Evolutionary conservation across 1,140 invertebrate genomes (phyloP).

Genomic region (Bathynomus jamesi): DNA sequence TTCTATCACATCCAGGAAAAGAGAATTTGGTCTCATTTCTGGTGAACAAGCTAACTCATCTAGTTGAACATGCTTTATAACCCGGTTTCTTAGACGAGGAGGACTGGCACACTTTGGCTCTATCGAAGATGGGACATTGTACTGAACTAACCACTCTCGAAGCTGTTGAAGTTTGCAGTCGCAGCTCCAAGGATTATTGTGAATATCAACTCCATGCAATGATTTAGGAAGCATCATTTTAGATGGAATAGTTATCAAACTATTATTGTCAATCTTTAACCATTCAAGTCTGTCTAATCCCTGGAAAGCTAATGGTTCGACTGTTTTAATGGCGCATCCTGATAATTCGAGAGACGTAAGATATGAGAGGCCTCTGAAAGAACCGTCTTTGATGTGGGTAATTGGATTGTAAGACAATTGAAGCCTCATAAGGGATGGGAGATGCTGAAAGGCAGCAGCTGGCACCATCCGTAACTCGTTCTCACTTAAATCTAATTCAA

Average conservation of each 20-base stretch:
- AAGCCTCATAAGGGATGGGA: conserved; percentile 63
- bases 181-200: conserved; percentile 86
- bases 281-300: conserved; percentile 67
- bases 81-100: conserved; percentile 38
- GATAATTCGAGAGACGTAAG: conserved; percentile 77
- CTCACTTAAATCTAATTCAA: conserved; percentile 75
- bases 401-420: conserved; percentile 71
- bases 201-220: conserved; percentile 72
- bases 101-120: conserved; percentile 63
- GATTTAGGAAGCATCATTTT: conserved; percentile 38
- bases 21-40: conserved; percentile 56
- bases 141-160: conserved; percentile 71
- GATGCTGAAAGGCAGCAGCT: conserved; percentile 63
- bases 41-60: conserved; percentile 84
- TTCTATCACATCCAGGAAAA: conserved; percentile 32
- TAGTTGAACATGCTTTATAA: conserved; percentile 63
- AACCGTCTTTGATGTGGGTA: conserved; percentile 61
- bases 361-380: conserved; percentile 64
- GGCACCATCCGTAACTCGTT: conserved; percentile 71
- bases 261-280: conserved; percentile 72
- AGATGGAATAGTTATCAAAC: conserved; percentile 52
- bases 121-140: conserved; percentile 70
- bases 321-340: conserved; percentile 64
- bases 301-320: conserved; percentile 67
- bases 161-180: conserved; percentile 74